Conservation (phyloP, 2,888 invertebrate genomes). For the Diaphora mendica region DNA sequence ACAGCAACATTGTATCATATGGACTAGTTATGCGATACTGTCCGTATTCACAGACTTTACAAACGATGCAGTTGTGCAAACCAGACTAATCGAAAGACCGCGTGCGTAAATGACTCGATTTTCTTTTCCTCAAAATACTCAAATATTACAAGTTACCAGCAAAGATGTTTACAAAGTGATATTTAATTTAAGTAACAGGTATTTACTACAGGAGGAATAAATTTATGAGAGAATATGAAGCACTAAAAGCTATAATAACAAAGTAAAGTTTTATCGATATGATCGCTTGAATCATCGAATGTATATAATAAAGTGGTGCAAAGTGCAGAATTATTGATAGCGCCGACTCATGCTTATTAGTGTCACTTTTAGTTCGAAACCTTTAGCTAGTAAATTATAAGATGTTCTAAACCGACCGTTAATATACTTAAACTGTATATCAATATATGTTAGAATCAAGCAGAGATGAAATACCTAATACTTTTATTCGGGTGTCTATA, state of each 20-base stretch:
- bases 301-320: slow-evolving; percentile 54
- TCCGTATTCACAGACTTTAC: background rate
- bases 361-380: slow-evolving; percentile 45
- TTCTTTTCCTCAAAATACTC: background rate
- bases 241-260: slow-evolving; percentile 13
- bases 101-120: background rate
- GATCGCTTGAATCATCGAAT: slow-evolving; percentile 32
- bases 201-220: background rate
- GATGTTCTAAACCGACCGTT: no score
- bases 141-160: background rate
- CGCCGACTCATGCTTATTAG: slow-evolving; percentile 44
- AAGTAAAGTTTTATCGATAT: slow-evolving; percentile 15
- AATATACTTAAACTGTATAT: background rate
- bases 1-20: background rate
- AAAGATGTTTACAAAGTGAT: background rate
- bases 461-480: no score
- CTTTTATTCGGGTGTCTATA: no score
- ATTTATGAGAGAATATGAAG: background rate
- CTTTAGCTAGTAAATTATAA: slow-evolving; percentile 17
- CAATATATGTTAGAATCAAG: no score
- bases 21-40: background rate
- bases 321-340: slow-evolving; percentile 66
- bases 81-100: background rate
- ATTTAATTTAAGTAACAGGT: background rate
- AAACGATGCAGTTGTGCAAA: background rate